These are phyloP conservation scores for Agapostemon virescens DNA, from an alignment of 2,888 invertebrate genomes.

Conservation along the genomic window DNA sequence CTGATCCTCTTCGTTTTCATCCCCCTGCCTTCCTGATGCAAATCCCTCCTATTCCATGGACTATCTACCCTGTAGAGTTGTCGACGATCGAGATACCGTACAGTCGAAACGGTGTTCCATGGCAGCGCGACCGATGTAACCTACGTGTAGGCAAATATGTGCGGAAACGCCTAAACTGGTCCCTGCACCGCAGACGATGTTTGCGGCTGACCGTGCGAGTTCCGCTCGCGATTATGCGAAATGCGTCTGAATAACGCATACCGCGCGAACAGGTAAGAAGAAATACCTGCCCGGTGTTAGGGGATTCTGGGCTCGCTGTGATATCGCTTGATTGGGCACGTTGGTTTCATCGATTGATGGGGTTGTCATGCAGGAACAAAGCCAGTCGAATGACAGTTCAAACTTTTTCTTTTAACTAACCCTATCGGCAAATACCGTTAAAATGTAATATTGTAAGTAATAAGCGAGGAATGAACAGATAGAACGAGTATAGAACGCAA, in stretches of 20 bases:
- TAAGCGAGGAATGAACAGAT: too few relatives aligned
- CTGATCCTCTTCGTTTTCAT: conserved; percentile 11
- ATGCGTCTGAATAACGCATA: conserved; percentile 49
- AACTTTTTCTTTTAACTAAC: too few relatives aligned
- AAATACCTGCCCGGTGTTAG: conserved; percentile 17
- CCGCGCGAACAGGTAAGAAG: conserved; percentile 25
- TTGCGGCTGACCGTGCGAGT: conserved; percentile 57
- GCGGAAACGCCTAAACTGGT: conserved; percentile 66
- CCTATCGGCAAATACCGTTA: too few relatives aligned
- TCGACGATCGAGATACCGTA: conserved; percentile 35
- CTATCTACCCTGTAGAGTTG: background rate
- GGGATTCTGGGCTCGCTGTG: background rate
- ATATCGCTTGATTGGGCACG: background rate
- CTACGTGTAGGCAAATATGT: conserved; percentile 62
- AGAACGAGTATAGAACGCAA: too few relatives aligned
- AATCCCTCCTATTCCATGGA: background rate
- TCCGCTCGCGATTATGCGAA: conserved; percentile 57
- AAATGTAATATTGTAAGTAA: too few relatives aligned
- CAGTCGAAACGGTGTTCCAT: background rate
- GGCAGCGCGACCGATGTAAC: conserved; percentile 42
- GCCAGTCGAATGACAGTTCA: background rate
- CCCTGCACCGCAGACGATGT: conserved; percentile 62
- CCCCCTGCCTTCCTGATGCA: background rate
- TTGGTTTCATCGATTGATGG: background rate
- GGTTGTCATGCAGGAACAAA: background rate